These are phyloP conservation scores for Tuberolachnus salignus DNA, from an alignment of 2,888 invertebrate species.

Conservation along the genomic window DNA sequence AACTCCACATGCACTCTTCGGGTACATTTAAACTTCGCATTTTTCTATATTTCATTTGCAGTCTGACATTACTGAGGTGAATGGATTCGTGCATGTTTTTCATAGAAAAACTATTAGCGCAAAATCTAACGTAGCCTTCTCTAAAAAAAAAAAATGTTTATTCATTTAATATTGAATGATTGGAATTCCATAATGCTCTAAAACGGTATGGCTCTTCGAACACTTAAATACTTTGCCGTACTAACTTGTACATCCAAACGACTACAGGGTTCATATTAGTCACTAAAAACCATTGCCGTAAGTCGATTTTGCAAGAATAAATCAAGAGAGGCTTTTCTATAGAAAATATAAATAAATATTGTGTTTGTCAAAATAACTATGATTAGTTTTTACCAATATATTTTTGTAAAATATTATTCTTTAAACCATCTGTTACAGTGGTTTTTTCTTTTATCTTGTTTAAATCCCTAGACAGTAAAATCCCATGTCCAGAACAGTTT, in stretches of 20 bases:
- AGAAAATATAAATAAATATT: constrained; percentile 54
- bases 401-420: constrained; percentile 66
- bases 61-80: constrained; percentile 67
- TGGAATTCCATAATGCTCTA: background rate
- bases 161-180: background rate
- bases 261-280: constrained; percentile 68
- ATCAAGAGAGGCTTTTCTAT: constrained; percentile 66
- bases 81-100: constrained; percentile 66
- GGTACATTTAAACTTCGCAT: constrained; percentile 71
- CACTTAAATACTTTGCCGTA: background rate
- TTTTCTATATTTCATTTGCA: constrained; percentile 64
- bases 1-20: constrained; percentile 83
- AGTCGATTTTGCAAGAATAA: constrained; percentile 68
- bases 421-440: constrained; percentile 58
- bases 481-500: constrained; percentile 67
- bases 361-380: background rate
- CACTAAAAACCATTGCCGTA: constrained; percentile 68
- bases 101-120: constrained; percentile 65
- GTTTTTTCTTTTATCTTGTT: constrained; percentile 63
- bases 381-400: constrained; percentile 64
- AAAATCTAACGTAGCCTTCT: constrained; percentile 67
- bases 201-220: no score
- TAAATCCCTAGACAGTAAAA: constrained; percentile 64
- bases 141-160: constrained; percentile 60
- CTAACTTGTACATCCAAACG: constrained; percentile 67